Percentiles rank a stretch among this genome's conserved stretches.
Evolutionary conservation across 2,888 invertebrate species (phyloP).

Genomic region (Brachylomia viminalis): DNA sequence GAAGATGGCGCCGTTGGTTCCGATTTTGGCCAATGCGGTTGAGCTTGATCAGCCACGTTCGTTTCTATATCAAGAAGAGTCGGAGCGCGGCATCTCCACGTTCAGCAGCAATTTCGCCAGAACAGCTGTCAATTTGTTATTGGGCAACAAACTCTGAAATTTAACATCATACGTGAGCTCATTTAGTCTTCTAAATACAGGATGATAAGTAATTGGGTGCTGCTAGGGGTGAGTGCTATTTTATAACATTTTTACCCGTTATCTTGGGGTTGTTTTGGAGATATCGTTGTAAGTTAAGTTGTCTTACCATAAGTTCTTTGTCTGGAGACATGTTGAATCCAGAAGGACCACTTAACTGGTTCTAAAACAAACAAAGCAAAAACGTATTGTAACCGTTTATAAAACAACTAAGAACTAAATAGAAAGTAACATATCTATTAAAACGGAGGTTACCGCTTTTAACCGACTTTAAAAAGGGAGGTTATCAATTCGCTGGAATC

Average conservation of each 20-base stretch:
- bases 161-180: neutral
- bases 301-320: conserved; percentile 1
- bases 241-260: neutral
- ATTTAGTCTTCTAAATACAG: neutral
- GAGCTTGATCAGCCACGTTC: neutral
- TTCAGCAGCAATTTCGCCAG: neutral
- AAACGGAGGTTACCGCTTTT: neutral
- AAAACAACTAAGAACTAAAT: neutral
- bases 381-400: neutral
- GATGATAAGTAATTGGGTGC: neutral
- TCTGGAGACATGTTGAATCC: neutral
- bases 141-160: conserved; percentile 6
- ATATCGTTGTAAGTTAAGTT: neutral
- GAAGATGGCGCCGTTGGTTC: neutral
- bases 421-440: neutral
- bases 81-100: neutral
- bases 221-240: neutral
- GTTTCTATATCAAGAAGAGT: conserved; percentile 2
- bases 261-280: neutral
- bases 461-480: neutral
- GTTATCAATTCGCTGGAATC: neutral
- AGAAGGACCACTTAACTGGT: neutral
- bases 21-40: neutral
- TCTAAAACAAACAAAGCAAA: neutral
- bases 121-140: neutral